Percentiles rank a stretch among this genome's conserved stretches.
Evolutionary conservation across 2,113 vertebrate genomes (phyloP).

Genomic region (Equus przewalskii): DNA sequence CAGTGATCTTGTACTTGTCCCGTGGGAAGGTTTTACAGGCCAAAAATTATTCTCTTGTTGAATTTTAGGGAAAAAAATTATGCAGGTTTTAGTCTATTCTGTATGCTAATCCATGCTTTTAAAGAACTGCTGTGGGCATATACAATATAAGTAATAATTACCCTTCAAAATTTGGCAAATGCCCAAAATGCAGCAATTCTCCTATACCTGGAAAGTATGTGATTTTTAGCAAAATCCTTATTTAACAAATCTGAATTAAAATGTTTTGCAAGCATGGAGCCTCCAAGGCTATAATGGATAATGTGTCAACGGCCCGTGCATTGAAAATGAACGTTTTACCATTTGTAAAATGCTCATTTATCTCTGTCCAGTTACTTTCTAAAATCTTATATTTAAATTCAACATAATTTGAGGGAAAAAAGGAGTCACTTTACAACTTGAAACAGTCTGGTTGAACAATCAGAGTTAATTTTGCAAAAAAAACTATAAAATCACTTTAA

Average conservation of each 20-base stretch:
- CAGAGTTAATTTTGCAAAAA: not conserved
- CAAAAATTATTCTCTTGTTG: not conserved
- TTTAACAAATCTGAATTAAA: constrained; percentile 62
- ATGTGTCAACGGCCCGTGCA: not conserved
- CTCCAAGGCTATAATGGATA: not conserved
- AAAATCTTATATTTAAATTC: not conserved
- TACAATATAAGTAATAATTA: constrained; percentile 4
- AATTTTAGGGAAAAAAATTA: not conserved
- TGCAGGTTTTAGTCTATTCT: not conserved
- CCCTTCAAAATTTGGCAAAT: constrained; percentile 50
- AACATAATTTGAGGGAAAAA: not conserved
- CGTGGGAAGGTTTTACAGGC: not conserved
- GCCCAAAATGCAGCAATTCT: constrained; percentile 1
- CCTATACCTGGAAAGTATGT: not conserved
- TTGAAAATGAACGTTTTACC: not conserved
- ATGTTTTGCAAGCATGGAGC: not conserved
- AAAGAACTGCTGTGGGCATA: not conserved
- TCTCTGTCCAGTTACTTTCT: not conserved
- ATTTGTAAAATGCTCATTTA: not conserved
- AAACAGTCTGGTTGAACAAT: not conserved
- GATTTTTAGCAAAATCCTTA: constrained; percentile 60
- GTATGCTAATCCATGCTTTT: not conserved
- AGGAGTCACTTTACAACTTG: not conserved
- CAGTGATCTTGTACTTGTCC: not conserved
- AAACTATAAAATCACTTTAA: not conserved